Conservation (phyloP, 2,113 vertebrate species). For the Gallinago paraguaiae region DNA sequence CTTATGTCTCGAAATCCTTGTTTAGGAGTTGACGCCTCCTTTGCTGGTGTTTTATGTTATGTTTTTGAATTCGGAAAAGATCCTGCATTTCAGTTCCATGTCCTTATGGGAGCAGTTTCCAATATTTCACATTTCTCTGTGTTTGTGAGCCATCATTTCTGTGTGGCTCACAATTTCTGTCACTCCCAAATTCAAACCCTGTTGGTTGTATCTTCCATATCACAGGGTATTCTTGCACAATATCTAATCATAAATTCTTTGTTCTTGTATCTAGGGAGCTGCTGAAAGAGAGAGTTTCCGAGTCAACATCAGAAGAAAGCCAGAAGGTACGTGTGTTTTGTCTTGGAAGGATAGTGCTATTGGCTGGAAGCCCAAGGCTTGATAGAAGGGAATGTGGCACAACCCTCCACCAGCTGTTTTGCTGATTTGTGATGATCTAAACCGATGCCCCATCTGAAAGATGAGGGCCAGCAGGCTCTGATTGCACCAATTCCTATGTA, state of each 20-base stretch:
- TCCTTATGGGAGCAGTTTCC: background rate
- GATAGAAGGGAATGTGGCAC: background rate
- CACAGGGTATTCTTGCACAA: background rate
- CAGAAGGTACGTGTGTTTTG: slow-evolving; percentile 24
- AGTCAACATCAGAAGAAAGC: background rate
- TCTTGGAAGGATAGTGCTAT: background rate
- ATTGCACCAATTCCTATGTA: background rate
- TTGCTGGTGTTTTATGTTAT: background rate
- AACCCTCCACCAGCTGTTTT: background rate
- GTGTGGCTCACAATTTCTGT: background rate
- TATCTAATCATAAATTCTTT: background rate
- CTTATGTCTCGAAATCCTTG: slow-evolving; percentile 35
- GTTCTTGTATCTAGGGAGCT: background rate
- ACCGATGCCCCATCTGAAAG: background rate
- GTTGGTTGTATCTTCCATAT: background rate
- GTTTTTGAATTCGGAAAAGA: slow-evolving; percentile 21
- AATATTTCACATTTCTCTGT: background rate
- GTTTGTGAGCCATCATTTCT: background rate
- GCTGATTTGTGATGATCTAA: background rate
- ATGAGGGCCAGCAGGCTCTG: background rate
- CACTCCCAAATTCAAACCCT: background rate
- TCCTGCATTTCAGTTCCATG: background rate
- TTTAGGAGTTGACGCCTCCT: background rate
- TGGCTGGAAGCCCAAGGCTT: slow-evolving; percentile 22
- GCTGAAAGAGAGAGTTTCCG: slow-evolving; percentile 1